phyloP scores from a whole-genome alignment of 2,113 vertebrate genomes.

The Pedionomus torquatus region DNA sequence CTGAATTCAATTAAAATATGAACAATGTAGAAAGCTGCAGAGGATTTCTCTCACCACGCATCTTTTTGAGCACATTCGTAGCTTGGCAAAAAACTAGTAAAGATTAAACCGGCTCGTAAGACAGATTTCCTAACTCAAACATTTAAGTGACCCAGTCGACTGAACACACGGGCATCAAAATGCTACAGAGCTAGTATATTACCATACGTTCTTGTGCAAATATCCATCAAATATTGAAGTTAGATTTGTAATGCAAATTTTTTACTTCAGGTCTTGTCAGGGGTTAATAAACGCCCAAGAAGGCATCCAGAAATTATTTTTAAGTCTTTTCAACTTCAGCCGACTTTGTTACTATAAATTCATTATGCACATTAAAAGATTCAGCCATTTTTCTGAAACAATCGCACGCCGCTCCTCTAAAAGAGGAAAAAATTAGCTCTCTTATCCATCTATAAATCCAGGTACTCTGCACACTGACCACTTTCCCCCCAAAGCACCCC shows the following conservation, averaged over 20 bases:
- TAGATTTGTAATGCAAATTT: constrained; percentile 62
- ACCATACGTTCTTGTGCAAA: neutral
- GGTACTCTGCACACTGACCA: constrained; percentile 62
- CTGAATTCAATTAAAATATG: constrained; percentile 37
- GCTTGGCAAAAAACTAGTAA: constrained; percentile 13
- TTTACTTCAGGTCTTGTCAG: constrained; percentile 58
- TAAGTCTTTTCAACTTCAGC: constrained; percentile 45
- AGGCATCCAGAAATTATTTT: constrained; percentile 45
- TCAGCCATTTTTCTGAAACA: constrained; percentile 70
- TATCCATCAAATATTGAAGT: constrained; percentile 29
- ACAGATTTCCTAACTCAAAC: neutral
- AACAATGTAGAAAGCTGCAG: constrained; percentile 41
- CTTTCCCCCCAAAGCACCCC: constrained; percentile 54
- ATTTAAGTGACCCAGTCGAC: neutral
- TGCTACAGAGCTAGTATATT: neutral
- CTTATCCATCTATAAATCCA: constrained; percentile 17
- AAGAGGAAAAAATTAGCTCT: constrained; percentile 43
- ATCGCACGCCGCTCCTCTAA: constrained; percentile 23
- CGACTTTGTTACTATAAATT: constrained; percentile 54
- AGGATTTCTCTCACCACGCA: constrained; percentile 14
- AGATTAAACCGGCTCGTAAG: neutral
- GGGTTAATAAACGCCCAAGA: constrained; percentile 34
- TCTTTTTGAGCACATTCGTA: constrained; percentile 23
- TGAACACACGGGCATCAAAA: constrained; percentile 19
- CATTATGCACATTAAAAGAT: constrained; percentile 50